Conservation (phyloP, 2,797 vertebrate species). For the Lepus oiostolus region DNA sequence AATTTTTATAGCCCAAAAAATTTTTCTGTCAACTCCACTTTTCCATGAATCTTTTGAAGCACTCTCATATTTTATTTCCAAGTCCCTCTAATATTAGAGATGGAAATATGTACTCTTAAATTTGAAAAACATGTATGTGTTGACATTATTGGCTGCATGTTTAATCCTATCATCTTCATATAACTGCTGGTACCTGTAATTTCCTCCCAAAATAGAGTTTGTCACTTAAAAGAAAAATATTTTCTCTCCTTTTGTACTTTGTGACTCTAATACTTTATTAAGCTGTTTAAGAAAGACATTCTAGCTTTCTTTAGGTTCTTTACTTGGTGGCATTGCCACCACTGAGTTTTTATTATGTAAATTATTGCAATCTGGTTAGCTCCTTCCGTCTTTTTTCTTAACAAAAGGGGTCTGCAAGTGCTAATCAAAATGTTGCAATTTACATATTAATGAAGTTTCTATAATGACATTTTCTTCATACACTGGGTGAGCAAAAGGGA, state of each 20-base stretch:
- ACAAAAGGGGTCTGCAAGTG: constrained; percentile 90
- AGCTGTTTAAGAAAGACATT: constrained; percentile 84
- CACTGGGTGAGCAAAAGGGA: constrained; percentile 85
- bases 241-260: constrained; percentile 81
- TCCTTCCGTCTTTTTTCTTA: constrained; percentile 88
- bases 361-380: constrained; percentile 91
- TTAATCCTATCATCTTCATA: constrained; percentile 72
- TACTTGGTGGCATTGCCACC: constrained; percentile 85
- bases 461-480: constrained; percentile 89
- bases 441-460: constrained; percentile 93
- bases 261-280: constrained; percentile 82
- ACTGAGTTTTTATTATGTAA: constrained; percentile 91
- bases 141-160: constrained; percentile 56
- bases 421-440: constrained; percentile 92
- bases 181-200: constrained; percentile 66
- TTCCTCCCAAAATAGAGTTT: constrained; percentile 74
- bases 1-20: too few relatives aligned
- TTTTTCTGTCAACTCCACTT: background rate
- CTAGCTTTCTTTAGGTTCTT: constrained; percentile 83
- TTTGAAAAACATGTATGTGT: constrained; percentile 20
- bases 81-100: background rate
- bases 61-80: constrained; percentile 41
- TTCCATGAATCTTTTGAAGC: background rate
- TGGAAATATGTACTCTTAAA: constrained; percentile 55
- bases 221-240: constrained; percentile 86